Evolutionary conservation across 2,888 invertebrate species (phyloP).

Genomic region (Dolomedes plantarius): DNA sequence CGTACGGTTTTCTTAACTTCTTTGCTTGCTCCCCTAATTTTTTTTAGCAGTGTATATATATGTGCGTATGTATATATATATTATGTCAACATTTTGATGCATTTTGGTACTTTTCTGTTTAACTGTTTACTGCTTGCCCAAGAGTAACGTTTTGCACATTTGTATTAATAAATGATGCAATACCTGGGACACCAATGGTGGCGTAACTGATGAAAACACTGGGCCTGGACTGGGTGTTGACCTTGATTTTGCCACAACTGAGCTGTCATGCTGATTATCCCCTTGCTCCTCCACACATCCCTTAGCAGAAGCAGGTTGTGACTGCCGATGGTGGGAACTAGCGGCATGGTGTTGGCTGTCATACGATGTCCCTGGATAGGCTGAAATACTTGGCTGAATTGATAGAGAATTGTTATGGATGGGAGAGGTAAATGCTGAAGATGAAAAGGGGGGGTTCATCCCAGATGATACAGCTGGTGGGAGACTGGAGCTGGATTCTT

Average conservation of each 20-base stretch:
- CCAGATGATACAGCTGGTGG: conserved; percentile 36
- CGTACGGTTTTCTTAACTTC: too few relatives aligned
- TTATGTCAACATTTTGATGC: too few relatives aligned
- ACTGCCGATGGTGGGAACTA: conserved; percentile 37
- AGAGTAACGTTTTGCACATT: too few relatives aligned
- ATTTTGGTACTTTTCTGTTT: too few relatives aligned
- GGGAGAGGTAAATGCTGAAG: conserved; percentile 64
- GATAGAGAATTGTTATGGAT: conserved; percentile 33
- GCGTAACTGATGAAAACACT: conserved; percentile 60
- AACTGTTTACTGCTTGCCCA: too few relatives aligned
- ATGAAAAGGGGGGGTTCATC: conserved; percentile 52
- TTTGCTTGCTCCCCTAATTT: too few relatives aligned
- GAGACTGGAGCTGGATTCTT: conserved; percentile 27
- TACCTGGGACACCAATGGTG: conserved; percentile 62
- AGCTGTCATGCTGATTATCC: conserved; percentile 31
- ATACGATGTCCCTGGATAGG: conserved; percentile 52
- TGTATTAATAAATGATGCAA: too few relatives aligned
- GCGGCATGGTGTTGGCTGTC: conserved; percentile 41
- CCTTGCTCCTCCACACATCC: conserved; percentile 23
- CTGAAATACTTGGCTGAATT: conserved; percentile 26
- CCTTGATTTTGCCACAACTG: conserved; percentile 47
- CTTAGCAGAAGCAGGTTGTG: conserved; percentile 8
- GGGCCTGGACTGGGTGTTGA: conserved; percentile 64
- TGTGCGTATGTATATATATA: too few relatives aligned
- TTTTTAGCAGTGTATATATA: too few relatives aligned